Percentiles rank a stretch among this genome's conserved stretches.
Conservation (phyloP, 1,140 invertebrate genomes). For the Colletes gigas region DNA sequence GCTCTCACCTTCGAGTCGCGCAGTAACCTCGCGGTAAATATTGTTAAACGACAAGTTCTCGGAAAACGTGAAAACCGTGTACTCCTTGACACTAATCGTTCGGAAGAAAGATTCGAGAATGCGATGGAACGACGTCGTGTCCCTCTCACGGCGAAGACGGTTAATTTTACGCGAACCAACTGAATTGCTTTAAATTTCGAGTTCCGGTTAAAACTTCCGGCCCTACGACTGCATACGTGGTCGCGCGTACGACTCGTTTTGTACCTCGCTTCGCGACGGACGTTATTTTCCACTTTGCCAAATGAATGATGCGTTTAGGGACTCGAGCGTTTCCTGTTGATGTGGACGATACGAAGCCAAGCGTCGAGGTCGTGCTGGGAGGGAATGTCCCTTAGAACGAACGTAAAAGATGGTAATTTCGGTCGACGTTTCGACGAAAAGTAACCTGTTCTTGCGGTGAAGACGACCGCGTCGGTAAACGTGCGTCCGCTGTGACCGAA, state of each 20-base stretch:
- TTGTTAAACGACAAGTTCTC: not conserved
- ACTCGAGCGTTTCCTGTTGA: slow-evolving; percentile 51
- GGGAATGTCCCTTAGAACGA: not conserved
- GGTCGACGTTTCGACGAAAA: not conserved
- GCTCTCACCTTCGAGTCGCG: not conserved
- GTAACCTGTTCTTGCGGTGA: not conserved
- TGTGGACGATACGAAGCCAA: not conserved
- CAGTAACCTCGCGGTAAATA: not conserved
- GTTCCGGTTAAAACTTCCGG: slow-evolving; percentile 17
- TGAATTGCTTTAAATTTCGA: slow-evolving; percentile 15
- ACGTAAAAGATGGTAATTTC: not conserved
- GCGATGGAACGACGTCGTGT: not conserved
- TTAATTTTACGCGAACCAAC: not conserved
- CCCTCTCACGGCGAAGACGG: too few species aligned
- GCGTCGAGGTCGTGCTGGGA: not conserved
- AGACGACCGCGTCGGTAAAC: not conserved
- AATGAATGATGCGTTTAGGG: slow-evolving; percentile 54
- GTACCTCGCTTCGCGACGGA: not conserved
- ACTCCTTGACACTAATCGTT: slow-evolving; percentile 54
- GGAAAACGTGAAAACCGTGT: slow-evolving; percentile 27
- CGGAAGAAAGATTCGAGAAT: slow-evolving; percentile 6
- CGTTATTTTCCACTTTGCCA: slow-evolving; percentile 57
- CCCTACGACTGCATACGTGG: not conserved
- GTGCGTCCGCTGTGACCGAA: not conserved
- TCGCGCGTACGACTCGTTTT: not conserved